Evolutionary conservation across 1,140 invertebrate species (phyloP), one percentile per base, ranked within the genome.

Genomic region (Drosophila parabipectinata): DNA sequence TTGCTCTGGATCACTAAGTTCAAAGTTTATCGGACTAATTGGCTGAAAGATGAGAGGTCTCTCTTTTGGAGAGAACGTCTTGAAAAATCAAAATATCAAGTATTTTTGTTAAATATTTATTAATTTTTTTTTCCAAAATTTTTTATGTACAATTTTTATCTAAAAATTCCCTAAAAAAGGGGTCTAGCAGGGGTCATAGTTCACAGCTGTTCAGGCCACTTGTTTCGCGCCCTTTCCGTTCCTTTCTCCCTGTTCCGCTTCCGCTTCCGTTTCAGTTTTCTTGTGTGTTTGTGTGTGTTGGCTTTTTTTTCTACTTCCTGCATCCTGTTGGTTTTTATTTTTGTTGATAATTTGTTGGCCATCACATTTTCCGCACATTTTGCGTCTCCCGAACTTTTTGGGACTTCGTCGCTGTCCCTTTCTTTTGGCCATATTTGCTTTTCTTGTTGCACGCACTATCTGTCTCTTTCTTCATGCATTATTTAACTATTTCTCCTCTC

Each of bases 321-420:
- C 34, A 24, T 60, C 26, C 47, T 26, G 58, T 53, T 63, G 8
- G 32, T 14, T 34, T n/a, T 66, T 85, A 67, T 67, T 63, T 28
- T 67, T 41, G 59, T 77, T 80, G 77, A 80, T 80, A 84, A 84
- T 84, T 84, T 84, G 81, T 84, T 84, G 81, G 73, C 80, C 80
- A 78, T 84, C 72, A 66, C 81, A 85, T 84, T 84, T 84, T 71
- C 63, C 73, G 81, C 81, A 64, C 73, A 82, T 79, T 81, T 79
- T 56, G 53, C 48, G 71, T 56, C 32, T 48, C 15, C 30, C 47
- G 24, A 15, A 64, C 54, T 64, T 56, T 47, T 50, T 48, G 41
- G 30, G 26, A 37, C 41, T 55, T 50, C 53, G 2, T 6, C n/a
- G 39, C 6, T 14, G 3, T 15, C 51, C 34, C 45, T 47, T 45